Evolutionary conservation across 2,797 vertebrate genomes (phyloP).

Genomic region (Enoplosus armatus): DNA sequence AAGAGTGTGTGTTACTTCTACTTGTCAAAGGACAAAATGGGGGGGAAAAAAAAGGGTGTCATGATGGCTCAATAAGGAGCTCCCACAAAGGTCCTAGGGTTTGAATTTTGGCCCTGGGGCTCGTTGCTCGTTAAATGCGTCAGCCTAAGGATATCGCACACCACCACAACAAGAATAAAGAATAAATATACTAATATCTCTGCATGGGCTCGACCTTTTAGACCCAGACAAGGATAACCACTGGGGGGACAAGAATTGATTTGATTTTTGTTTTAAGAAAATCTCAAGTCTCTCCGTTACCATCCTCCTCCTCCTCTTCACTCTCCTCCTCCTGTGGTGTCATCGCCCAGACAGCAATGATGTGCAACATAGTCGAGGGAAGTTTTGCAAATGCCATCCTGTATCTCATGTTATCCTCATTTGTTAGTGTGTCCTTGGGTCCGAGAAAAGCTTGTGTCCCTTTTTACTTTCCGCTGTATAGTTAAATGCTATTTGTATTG

Average conservation of each 20-base stretch:
- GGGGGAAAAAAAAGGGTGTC: background rate
- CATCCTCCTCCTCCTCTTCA: slow-evolving; percentile 16
- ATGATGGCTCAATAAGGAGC: slow-evolving; percentile 3
- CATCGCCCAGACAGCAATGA: slow-evolving; percentile 32
- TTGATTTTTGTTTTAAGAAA: background rate
- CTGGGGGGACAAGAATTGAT: background rate
- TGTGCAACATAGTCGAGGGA: slow-evolving; percentile 38
- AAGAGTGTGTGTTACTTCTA: background rate
- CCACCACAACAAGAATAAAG: slow-evolving; percentile 17
- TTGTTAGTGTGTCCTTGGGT: slow-evolving; percentile 23
- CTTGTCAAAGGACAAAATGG: background rate
- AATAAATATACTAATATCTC: background rate
- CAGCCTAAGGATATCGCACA: background rate
- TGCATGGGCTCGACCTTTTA: background rate
- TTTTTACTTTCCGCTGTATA: background rate
- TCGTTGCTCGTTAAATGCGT: background rate
- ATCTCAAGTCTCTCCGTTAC: slow-evolving; percentile 34
- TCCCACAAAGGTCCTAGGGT: background rate
- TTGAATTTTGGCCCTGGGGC: background rate
- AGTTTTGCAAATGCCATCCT: slow-evolving; percentile 23
- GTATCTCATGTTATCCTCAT: slow-evolving; percentile 24
- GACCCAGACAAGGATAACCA: background rate
- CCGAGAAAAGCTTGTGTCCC: background rate
- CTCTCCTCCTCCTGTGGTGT: slow-evolving; percentile 39
- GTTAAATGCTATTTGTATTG: slow-evolving; percentile 11